Evolutionary conservation across 2,797 vertebrate species (phyloP).

Genomic region (Hypotaenidia okinawae): DNA sequence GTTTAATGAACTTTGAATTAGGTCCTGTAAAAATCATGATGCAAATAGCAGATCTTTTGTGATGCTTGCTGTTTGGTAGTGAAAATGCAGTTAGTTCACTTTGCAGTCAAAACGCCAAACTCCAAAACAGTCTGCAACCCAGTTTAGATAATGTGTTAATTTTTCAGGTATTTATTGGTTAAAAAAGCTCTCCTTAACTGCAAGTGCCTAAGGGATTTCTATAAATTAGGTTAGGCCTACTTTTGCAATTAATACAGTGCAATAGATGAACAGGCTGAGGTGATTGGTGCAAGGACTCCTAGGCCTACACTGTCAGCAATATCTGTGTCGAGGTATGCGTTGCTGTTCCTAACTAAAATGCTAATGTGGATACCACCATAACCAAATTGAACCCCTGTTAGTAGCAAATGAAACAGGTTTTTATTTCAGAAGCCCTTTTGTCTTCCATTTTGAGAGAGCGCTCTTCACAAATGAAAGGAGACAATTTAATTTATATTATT

Average conservation of each 20-base stretch:
- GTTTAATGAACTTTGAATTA: background rate
- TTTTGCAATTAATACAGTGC: accelerated
- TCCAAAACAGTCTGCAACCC: background rate
- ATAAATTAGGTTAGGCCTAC: background rate
- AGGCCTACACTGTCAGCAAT: background rate
- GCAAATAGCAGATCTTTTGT: background rate
- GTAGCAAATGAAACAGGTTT: background rate
- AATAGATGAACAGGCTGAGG: background rate
- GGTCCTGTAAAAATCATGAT: background rate
- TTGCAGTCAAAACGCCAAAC: background rate
- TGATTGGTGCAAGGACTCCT: background rate
- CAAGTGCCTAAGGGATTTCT: background rate
- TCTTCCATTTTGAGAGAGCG: background rate
- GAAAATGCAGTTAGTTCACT: background rate
- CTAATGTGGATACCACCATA: background rate
- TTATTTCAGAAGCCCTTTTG: background rate
- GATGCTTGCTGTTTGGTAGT: background rate
- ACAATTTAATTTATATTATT: background rate
- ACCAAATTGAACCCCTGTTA: background rate
- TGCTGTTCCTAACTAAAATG: background rate
- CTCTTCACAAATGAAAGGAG: background rate
- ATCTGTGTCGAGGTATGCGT: background rate
- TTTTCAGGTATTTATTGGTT: background rate
- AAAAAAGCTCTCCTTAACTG: background rate
- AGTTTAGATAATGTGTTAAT: background rate